phyloP scores from a whole-genome alignment of 1,140 invertebrate genomes.

The Adoxophyes honmai region DNA sequence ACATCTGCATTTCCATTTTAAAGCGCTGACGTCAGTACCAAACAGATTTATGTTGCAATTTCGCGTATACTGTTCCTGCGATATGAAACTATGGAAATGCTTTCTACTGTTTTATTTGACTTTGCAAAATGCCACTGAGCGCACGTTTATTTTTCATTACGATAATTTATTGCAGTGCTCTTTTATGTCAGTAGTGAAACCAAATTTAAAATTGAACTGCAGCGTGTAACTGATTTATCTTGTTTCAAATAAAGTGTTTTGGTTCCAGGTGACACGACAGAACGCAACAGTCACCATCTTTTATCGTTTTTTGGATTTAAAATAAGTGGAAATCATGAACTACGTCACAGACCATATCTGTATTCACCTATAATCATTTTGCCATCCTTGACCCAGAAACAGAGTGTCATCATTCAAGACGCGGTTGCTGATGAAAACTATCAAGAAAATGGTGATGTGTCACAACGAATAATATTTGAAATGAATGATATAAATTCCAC shows the following conservation, averaged over 20 bases:
- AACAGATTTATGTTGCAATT: conserved; percentile 14
- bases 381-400: conserved; percentile 38
- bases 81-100: conserved; percentile 10
- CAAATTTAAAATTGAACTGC: neutral
- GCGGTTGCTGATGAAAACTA: conserved; percentile 20
- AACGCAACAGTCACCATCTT: conserved; percentile 11
- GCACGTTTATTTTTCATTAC: conserved; percentile 19
- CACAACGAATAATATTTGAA: neutral
- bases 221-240: neutral
- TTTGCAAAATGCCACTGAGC: conserved; percentile 27
- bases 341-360: conserved; percentile 34
- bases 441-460: conserved; percentile 8
- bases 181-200: conserved; percentile 20
- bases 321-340: conserved; percentile 30
- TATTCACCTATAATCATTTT: conserved; percentile 44
- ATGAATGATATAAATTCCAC: too few relatives aligned
- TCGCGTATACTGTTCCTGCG: conserved; percentile 8
- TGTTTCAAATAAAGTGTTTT: conserved; percentile 15
- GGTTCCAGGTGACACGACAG: conserved; percentile 12
- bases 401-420: conserved; percentile 33
- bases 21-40: neutral
- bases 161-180: conserved; percentile 15
- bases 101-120: conserved; percentile 15
- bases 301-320: conserved; percentile 29
- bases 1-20: neutral